Evolutionary conservation across 2,113 vertebrate species (phyloP).

Genomic region (Dicaeum eximium): DNA sequence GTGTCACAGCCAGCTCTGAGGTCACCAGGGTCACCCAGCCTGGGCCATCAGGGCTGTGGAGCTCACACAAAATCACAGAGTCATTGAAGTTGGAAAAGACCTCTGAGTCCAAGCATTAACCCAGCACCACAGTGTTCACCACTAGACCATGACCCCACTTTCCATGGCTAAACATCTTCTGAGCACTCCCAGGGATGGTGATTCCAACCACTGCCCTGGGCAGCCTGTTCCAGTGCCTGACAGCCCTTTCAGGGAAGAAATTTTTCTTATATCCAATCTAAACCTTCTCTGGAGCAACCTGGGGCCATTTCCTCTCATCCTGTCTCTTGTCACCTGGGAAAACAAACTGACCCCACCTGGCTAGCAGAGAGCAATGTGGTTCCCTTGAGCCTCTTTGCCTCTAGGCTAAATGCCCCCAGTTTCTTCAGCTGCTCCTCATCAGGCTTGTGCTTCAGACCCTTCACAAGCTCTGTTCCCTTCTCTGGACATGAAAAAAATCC

Average conservation of each 20-base stretch:
- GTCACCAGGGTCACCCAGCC: not conserved
- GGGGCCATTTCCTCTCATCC: not conserved
- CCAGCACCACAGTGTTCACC: not conserved
- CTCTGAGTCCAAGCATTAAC: not conserved
- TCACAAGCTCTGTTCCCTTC: not conserved
- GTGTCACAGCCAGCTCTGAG: rapidly evolving
- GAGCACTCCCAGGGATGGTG: not conserved
- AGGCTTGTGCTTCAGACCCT: no score
- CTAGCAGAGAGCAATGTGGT: not conserved
- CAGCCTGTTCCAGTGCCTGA: not conserved
- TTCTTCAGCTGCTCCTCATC: not conserved
- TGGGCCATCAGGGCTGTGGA: not conserved
- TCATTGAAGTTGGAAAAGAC: not conserved
- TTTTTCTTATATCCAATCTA: not conserved
- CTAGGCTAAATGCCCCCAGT: not conserved
- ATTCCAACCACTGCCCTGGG: not conserved
- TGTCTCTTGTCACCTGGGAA: not conserved
- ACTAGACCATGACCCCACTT: not conserved
- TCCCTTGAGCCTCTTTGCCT: not conserved
- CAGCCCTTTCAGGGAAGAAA: not conserved
- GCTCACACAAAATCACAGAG: not conserved
- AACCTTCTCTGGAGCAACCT: not conserved
- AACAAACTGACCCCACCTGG: not conserved
- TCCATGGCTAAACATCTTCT: not conserved
- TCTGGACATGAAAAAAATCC: not conserved